Conservation (phyloP, 92 coral and sea anemone species). For the Epizoanthus fatuus region DNA sequence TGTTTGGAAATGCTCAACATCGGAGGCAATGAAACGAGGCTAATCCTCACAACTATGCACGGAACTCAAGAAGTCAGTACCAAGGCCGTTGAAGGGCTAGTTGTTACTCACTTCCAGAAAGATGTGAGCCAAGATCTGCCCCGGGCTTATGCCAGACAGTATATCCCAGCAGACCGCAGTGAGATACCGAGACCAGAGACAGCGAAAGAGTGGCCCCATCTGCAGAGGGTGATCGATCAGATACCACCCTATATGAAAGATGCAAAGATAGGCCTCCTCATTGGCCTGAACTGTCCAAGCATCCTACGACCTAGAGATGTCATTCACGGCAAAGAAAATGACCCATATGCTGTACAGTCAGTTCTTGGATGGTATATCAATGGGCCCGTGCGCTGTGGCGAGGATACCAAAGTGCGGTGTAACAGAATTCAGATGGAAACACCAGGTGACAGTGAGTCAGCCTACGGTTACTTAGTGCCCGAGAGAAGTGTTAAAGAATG, state of each 20-base stretch:
- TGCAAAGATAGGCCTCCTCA: constrained; percentile 64
- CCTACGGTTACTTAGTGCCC: constrained; percentile 45
- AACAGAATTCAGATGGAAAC: constrained; percentile 48
- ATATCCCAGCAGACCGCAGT: constrained; percentile 66
- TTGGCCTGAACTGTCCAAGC: constrained; percentile 67
- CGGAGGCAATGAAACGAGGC: constrained; percentile 60
- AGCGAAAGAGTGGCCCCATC: constrained; percentile 43
- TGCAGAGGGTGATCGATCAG: constrained; percentile 46
- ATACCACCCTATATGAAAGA: constrained; percentile 71
- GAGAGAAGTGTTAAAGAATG: constrained; percentile 51
- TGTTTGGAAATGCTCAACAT: constrained; percentile 43
- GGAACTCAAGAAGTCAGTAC: constrained; percentile 55
- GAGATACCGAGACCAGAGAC: constrained; percentile 69
- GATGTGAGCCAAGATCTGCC: constrained; percentile 27
- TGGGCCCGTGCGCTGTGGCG: constrained; percentile 45
- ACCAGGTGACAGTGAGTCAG: neutral
- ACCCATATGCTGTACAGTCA: constrained; percentile 68
- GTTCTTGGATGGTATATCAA: constrained; percentile 65
- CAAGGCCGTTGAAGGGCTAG: constrained; percentile 52
- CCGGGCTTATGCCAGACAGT: constrained; percentile 54
- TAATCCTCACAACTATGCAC: constrained; percentile 66
- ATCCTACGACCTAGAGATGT: constrained; percentile 64
- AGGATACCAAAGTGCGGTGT: constrained; percentile 27
- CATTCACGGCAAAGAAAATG: constrained; percentile 52
- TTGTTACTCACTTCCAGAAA: constrained; percentile 31